These are phyloP conservation scores for Anodontia alba DNA, from an alignment of 2,888 invertebrate species.

Conservation along the genomic window DNA sequence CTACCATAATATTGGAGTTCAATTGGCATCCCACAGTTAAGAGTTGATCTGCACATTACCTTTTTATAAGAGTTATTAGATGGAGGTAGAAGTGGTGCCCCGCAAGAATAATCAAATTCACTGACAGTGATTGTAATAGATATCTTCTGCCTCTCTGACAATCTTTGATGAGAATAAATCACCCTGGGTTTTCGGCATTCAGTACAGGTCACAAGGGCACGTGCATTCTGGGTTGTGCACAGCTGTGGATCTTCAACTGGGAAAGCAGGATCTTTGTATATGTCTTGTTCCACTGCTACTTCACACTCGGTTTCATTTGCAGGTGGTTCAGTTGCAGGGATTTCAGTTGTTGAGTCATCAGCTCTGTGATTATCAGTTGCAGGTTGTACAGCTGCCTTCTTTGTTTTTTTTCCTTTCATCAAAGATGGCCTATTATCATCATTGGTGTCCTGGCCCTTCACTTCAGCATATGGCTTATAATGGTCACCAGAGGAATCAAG, in stretches of 20 bases:
- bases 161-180: not conserved
- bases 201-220: not conserved
- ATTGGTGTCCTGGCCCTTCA: constrained; percentile 29
- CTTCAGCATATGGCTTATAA: constrained; percentile 27
- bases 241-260: not conserved
- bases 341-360: not conserved
- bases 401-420: not conserved
- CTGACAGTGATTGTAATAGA: not conserved
- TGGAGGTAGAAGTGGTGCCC: constrained; percentile 10
- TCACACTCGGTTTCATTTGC: not conserved
- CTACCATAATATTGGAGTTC: constrained; percentile 20
- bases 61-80: not conserved
- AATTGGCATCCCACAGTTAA: constrained; percentile 2
- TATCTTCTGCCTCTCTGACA: not conserved
- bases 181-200: constrained; percentile 21
- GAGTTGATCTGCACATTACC: not conserved
- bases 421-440: constrained; percentile 33
- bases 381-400: not conserved
- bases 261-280: not conserved
- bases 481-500: constrained; percentile 26
- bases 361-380: not conserved
- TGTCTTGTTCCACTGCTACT: not conserved
- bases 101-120: constrained; percentile 15
- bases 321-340: not conserved
- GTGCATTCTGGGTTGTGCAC: constrained; percentile 21